Evolutionary conservation across 2,888 invertebrate genomes (phyloP), one percentile per base, ranked within the genome.

Genomic region (Drosophila pegasa): DNA sequence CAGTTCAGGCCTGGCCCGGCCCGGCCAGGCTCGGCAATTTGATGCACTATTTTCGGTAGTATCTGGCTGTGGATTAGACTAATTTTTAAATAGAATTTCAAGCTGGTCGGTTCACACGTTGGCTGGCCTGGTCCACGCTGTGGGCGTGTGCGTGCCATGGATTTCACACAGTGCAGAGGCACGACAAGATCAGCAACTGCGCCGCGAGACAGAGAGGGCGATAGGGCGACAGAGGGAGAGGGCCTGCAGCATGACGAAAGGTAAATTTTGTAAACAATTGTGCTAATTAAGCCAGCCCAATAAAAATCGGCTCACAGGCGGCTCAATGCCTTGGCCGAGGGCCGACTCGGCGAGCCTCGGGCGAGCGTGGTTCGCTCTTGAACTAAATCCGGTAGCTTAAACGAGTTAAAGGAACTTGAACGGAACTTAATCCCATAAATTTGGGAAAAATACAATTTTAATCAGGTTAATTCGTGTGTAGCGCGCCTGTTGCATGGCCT

Each of bases 261-360:
- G 88, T 78, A 89, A 85, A 89, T 84, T 87, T 90, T 89, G 90
- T 89, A 88, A 90, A 90, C 90, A 90, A 90, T 90, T 89, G 89
- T 71, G 65, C 82, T 90, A 90, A 90, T 90, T 90, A 89, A 89
- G 78, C 87, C 81, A 84, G 78, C 77, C 88, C 78, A 85, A 82
- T 87, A 88, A 87, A 87, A 88, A 72, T 74, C 73, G 81, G 87
- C 72, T 84, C 84, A 80, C 47, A 48, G 68, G 56, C 54, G 62
- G 65, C 60, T 57, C 63, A 69, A 41, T 58, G 69, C 47, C 55
- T 25, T 43, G 31, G 29, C 47, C 29, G 9, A 29, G 47, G 47
- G 29, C 47, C 29, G 31, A 18, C 31, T 51, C 33, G n/a, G 55
- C 9, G 14, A 14, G 52, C 37, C 52, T n/a, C 20, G n/a, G 40